Percentiles rank a stretch among this genome's conserved stretches.
Evolutionary conservation across 2,113 vertebrate genomes (phyloP).

Genomic region (Pantherophis guttatus): DNA sequence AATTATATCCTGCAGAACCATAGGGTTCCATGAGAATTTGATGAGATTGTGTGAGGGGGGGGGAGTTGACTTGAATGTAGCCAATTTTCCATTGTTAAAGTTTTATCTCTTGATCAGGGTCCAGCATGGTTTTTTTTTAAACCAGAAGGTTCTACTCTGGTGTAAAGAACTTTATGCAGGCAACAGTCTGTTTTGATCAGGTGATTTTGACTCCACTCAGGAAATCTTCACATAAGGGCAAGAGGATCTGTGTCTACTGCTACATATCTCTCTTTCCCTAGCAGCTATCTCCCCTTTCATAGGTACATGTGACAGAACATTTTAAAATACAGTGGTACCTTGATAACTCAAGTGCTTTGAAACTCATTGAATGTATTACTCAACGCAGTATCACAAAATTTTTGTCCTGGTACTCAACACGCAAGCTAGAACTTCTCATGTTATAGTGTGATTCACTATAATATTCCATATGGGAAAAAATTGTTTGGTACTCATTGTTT

Average conservation of each 20-base stretch:
- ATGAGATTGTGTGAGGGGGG: neutral
- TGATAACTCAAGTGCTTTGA: neutral
- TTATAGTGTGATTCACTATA: neutral
- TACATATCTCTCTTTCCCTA: neutral
- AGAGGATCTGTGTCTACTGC: neutral
- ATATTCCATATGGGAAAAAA: neutral
- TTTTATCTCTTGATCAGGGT: neutral
- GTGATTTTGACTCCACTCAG: neutral
- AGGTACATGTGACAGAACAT: neutral
- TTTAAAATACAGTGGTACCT: neutral
- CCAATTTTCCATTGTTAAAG: neutral
- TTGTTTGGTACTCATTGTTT: neutral
- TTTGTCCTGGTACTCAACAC: neutral
- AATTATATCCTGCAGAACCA: neutral
- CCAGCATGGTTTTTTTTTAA: neutral
- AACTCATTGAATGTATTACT: neutral
- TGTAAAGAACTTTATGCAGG: neutral
- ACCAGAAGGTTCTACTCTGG: neutral
- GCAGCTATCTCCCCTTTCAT: neutral
- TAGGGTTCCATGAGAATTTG: neutral
- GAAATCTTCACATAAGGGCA: neutral
- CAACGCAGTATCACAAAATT: neutral
- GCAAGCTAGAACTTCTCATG: neutral
- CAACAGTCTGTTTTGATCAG: neutral
- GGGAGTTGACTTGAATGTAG: neutral